These are phyloP conservation scores for Galemys pyrenaicus DNA, from an alignment of 2,113 vertebrate species.

Conservation along the genomic window DNA sequence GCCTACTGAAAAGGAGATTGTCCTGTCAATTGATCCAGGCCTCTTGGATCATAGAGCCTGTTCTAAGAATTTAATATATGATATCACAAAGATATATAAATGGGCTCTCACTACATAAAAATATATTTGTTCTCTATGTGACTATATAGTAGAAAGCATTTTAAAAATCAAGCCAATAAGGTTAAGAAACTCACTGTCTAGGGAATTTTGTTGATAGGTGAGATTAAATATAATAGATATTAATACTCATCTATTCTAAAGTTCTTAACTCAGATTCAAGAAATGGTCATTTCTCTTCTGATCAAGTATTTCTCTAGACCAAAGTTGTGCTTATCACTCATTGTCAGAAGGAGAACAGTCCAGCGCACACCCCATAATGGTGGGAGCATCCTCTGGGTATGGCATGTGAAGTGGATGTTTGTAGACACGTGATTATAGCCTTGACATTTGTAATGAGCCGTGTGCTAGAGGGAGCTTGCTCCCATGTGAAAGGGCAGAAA, in stretches of 20 bases:
- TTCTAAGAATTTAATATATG: not conserved
- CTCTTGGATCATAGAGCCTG: not conserved
- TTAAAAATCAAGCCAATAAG: not conserved
- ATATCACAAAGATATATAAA: not conserved
- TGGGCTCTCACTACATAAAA: not conserved
- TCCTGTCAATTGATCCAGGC: not conserved
- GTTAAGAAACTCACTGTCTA: not conserved
- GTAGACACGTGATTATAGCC: not conserved
- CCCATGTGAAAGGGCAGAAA: not conserved
- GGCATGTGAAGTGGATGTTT: not conserved
- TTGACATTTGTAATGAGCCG: not conserved
- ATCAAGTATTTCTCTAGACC: not conserved
- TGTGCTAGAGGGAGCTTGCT: not conserved
- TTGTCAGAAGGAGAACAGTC: not conserved
- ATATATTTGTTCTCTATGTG: not conserved
- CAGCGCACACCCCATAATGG: not conserved
- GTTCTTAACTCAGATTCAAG: slow-evolving; percentile 22
- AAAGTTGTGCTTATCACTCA: not conserved
- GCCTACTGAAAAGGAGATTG: not conserved
- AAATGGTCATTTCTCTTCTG: not conserved
- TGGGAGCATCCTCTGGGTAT: not conserved
- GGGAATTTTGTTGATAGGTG: not conserved
- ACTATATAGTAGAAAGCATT: not conserved
- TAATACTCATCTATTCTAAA: not conserved
- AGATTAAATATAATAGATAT: not conserved